These are phyloP conservation scores for Nannoperca australis DNA, from an alignment of 2,797 vertebrate genomes.

Conservation along the genomic window DNA sequence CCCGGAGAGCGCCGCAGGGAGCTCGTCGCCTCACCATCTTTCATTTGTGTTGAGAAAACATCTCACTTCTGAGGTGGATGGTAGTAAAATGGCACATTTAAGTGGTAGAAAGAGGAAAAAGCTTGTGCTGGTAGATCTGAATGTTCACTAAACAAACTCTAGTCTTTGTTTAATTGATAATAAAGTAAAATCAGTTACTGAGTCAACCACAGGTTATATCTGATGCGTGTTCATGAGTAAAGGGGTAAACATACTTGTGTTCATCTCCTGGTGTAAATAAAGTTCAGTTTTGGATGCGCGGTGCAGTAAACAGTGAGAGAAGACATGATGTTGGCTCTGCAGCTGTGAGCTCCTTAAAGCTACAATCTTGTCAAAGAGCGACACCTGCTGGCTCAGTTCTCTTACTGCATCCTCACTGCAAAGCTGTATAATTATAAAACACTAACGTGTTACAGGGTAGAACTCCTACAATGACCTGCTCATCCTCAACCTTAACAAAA, in stretches of 20 bases:
- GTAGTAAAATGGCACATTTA: neutral
- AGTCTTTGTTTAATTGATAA: neutral
- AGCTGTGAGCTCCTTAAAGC: neutral
- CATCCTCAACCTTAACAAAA: neutral
- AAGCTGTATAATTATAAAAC: too few species aligned
- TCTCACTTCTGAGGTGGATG: neutral
- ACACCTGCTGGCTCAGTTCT: conserved; percentile 44
- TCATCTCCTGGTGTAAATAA: too few species aligned
- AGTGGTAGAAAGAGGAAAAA: too few species aligned
- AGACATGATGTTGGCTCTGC: neutral
- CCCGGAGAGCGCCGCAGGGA: fast-evolving
- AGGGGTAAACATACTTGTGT: neutral
- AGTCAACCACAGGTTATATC: neutral
- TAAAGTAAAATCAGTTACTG: neutral
- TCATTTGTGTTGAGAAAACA: neutral
- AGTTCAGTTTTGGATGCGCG: neutral
- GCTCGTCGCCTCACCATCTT: neutral
- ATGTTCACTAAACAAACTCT: neutral
- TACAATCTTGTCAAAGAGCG: conserved; percentile 11
- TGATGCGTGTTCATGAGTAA: too few species aligned
- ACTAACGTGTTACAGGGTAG: neutral
- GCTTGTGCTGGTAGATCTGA: neutral
- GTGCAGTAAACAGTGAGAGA: neutral
- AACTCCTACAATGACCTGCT: neutral
- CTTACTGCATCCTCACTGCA: neutral